A percentile compares a stretch with the other conserved stretches of the same genome.
Conservation (phyloP, 2,113 vertebrate species). For the Pholis gunnellus region DNA sequence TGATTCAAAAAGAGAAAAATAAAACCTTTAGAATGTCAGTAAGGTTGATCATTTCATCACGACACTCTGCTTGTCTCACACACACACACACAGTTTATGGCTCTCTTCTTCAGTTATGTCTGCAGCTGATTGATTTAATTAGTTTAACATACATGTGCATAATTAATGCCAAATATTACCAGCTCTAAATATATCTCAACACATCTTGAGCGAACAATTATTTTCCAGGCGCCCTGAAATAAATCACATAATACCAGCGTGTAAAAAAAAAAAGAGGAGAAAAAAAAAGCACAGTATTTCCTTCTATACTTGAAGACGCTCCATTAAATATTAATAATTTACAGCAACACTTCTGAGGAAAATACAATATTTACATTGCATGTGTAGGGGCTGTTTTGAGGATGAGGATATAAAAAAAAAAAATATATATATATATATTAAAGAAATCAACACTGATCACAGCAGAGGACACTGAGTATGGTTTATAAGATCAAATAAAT, state of each 20-base stretch:
- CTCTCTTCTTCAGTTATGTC: slow-evolving; percentile 44
- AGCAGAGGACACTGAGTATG: background rate
- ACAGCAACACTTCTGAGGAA: slow-evolving; percentile 39
- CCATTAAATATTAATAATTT: slow-evolving; percentile 57
- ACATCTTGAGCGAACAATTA: slow-evolving; percentile 44
- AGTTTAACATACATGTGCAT: slow-evolving; percentile 69
- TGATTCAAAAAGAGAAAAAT: slow-evolving; percentile 10
- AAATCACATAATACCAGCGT: slow-evolving; percentile 37
- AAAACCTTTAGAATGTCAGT: background rate
- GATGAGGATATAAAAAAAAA: background rate
- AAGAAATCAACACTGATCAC: slow-evolving; percentile 4
- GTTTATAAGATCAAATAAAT: slow-evolving; percentile 6
- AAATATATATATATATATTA: background rate
- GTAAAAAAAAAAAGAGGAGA: background rate
- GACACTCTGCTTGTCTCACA: background rate
- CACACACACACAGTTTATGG: slow-evolving; percentile 1
- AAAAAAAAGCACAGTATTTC: slow-evolving; percentile 24
- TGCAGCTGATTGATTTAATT: slow-evolving; percentile 76
- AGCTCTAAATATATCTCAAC: slow-evolving; percentile 63
- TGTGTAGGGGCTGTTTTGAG: slow-evolving; percentile 14
- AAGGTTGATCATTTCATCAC: slow-evolving; percentile 7
- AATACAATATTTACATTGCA: slow-evolving; percentile 60
- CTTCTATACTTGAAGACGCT: slow-evolving; percentile 34
- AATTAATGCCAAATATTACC: slow-evolving; percentile 68
- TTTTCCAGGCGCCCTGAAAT: slow-evolving; percentile 37